Percentiles rank a stretch among this genome's conserved stretches.
These are phyloP conservation scores for Daboia siamensis DNA, from an alignment of 2,113 vertebrate species.

Conservation along the genomic window DNA sequence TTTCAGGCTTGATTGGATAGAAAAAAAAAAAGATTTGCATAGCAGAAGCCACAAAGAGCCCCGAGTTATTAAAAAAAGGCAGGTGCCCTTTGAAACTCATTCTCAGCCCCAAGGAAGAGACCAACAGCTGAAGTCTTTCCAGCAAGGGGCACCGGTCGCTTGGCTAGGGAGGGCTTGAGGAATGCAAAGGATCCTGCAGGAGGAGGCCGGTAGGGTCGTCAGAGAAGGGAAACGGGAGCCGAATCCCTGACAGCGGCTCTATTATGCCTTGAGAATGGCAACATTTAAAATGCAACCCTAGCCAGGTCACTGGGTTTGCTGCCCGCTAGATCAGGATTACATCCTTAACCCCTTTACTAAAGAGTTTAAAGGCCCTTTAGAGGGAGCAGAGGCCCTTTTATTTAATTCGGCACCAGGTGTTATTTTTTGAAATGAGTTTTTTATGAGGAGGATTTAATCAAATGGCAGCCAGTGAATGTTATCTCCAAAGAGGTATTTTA, in stretches of 20 bases:
- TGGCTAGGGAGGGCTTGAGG: not conserved
- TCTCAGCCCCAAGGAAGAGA: not conserved
- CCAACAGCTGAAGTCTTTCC: slow-evolving; percentile 2
- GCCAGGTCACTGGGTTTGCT: not conserved
- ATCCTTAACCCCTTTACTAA: not conserved
- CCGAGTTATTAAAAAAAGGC: slow-evolving; percentile 4
- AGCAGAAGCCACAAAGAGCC: slow-evolving; percentile 13
- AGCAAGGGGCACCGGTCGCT: not conserved
- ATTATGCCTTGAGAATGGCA: not conserved
- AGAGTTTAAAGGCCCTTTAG: not conserved
- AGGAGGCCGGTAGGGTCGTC: not conserved
- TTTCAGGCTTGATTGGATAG: slow-evolving; percentile 64
- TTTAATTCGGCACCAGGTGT: not conserved
- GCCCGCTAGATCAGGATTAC: not conserved
- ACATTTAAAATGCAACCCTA: not conserved
- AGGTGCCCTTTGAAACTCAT: slow-evolving; percentile 24
- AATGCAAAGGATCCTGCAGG: not conserved
- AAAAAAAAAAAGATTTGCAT: slow-evolving; percentile 66
- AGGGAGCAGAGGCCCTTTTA: not conserved
- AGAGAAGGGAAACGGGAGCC: slow-evolving; percentile 43
- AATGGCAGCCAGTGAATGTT: not conserved
- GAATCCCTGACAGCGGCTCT: slow-evolving; percentile 29
- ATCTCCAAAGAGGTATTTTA: not conserved
- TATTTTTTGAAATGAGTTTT: not conserved
- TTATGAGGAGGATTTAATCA: not conserved